Evolutionary conservation across 2,113 vertebrate species (phyloP).

Genomic region (Egretta garzetta): DNA sequence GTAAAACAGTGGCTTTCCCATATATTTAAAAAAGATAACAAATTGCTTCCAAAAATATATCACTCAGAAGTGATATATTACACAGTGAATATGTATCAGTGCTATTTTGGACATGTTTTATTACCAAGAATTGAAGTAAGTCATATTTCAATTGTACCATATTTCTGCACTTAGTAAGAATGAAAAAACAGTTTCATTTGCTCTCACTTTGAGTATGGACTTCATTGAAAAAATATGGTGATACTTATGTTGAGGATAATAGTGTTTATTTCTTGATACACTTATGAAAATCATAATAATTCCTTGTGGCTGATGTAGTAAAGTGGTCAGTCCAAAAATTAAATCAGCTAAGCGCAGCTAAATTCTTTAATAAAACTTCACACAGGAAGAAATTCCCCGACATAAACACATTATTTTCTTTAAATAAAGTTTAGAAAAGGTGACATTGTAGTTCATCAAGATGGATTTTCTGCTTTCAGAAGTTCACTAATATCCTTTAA

Average conservation of each 20-base stretch:
- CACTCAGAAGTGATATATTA: neutral
- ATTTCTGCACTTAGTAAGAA: neutral
- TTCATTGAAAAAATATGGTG: neutral
- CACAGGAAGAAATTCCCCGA: neutral
- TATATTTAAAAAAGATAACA: neutral
- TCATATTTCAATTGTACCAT: neutral
- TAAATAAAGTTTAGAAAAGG: neutral
- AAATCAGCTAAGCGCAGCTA: neutral
- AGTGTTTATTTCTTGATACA: slow-evolving; percentile 8
- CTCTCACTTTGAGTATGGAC: neutral
- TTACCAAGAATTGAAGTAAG: neutral
- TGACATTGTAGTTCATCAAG: neutral
- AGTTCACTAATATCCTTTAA: neutral
- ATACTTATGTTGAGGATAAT: neutral
- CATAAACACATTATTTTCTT: neutral
- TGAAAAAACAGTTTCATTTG: neutral
- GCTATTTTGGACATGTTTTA: neutral
- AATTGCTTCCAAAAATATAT: neutral
- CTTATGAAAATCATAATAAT: neutral
- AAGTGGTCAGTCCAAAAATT: neutral
- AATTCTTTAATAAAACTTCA: neutral
- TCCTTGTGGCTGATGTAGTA: neutral
- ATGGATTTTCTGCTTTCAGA: neutral
- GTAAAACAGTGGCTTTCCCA: neutral
- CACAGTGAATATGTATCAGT: neutral